A percentile compares a stretch with the other conserved stretches of the same genome.
phyloP scores from a whole-genome alignment of 2,888 invertebrate genomes.

The Cantharis flavilabris region DNA sequence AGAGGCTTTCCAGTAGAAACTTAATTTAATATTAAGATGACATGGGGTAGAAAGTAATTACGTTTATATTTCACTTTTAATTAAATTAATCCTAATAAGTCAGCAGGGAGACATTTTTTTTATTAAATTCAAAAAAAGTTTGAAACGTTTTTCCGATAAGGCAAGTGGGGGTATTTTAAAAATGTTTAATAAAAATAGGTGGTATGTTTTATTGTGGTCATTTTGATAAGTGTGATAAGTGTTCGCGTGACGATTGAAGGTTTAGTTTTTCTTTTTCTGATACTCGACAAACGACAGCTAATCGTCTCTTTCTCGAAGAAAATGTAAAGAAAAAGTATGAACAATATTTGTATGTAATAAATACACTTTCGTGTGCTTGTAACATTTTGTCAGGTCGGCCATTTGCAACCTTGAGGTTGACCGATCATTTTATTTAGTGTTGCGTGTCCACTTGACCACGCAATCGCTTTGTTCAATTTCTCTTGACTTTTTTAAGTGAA shows the following conservation, averaged over 20 bases:
- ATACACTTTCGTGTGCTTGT: conserved; percentile 46
- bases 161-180: conserved; percentile 6
- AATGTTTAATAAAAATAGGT: conserved; percentile 44
- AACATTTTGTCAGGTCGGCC: conserved; percentile 45
- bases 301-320: conserved; percentile 17
- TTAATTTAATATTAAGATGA: background rate
- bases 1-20: background rate
- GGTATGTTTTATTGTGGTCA: conserved; percentile 48
- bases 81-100: background rate
- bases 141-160: background rate
- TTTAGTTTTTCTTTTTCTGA: conserved; percentile 25
- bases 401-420: conserved; percentile 49
- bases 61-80: background rate
- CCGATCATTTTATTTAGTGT: conserved; percentile 50
- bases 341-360: conserved; percentile 37
- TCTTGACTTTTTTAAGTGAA: conserved; percentile 15
- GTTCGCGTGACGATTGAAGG: conserved; percentile 45
- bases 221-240: conserved; percentile 50
- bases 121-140: background rate
- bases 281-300: conserved; percentile 16
- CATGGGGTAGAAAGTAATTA: background rate
- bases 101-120: background rate
- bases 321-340: conserved; percentile 28
- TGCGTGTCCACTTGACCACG: conserved; percentile 37
- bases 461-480: conserved; percentile 21